Evolutionary conservation across 2,113 vertebrate species (phyloP).

Genomic region (Pipa parva): DNA sequence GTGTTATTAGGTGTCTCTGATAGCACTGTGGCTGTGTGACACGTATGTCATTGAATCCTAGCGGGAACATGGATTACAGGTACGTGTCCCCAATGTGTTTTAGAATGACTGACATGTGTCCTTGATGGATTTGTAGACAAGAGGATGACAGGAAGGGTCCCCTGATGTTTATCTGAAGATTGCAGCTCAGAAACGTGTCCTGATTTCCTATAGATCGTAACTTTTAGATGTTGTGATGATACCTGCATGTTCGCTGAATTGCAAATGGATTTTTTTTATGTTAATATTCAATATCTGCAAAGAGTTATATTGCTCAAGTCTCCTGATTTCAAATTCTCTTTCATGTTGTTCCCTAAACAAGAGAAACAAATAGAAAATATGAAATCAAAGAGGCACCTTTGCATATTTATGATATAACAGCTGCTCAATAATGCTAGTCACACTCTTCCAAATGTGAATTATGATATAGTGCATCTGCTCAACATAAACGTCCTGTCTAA

Average conservation of each 20-base stretch:
- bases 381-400: slow-evolving; percentile 24
- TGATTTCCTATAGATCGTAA: slow-evolving; percentile 18
- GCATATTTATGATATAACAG: slow-evolving; percentile 39
- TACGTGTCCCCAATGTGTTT: not conserved
- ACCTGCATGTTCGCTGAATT: slow-evolving; percentile 22
- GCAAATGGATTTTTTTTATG: slow-evolving; percentile 19
- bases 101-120: slow-evolving; percentile 22
- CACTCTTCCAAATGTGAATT: not conserved
- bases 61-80: not conserved
- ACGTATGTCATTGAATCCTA: not conserved
- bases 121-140: slow-evolving; percentile 13
- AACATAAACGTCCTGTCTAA: slow-evolving; percentile 4
- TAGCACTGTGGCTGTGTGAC: not conserved
- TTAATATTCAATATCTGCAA: slow-evolving; percentile 36
- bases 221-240: slow-evolving; percentile 25
- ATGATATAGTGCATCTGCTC: not conserved
- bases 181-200: slow-evolving; percentile 9
- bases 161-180: slow-evolving; percentile 13
- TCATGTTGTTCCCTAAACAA: slow-evolving; percentile 34
- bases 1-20: not conserved
- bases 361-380: slow-evolving; percentile 37
- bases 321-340: slow-evolving; percentile 32
- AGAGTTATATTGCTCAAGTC: slow-evolving; percentile 20
- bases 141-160: not conserved
- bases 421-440: not conserved